Conservation (phyloP, 2,113 vertebrate genomes). For the Mirza zaza region DNA sequence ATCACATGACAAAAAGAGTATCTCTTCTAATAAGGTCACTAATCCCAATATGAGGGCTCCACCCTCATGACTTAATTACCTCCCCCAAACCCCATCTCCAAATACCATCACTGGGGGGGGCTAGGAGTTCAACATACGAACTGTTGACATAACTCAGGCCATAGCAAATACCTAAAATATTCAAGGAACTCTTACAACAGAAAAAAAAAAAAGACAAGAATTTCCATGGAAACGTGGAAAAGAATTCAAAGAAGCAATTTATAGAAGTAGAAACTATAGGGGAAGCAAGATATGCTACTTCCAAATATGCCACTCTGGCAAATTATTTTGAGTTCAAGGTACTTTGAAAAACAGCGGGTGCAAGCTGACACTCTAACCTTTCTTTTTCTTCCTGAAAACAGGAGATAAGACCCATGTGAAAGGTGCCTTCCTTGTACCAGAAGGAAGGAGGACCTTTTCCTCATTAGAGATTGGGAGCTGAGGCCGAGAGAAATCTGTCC, state of each 20-base stretch:
- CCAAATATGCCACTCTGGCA: background rate
- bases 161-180: background rate
- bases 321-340: background rate
- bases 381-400: background rate
- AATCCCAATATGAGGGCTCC: background rate
- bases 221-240: background rate
- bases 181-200: background rate
- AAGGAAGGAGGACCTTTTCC: background rate
- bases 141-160: background rate
- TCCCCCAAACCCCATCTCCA: background rate
- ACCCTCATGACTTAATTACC: background rate
- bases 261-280: background rate
- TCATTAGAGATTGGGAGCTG: background rate
- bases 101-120: background rate
- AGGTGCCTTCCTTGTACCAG: background rate
- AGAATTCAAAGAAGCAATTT: background rate
- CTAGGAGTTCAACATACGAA: background rate
- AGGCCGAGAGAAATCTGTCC: background rate
- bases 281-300: background rate
- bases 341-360: background rate
- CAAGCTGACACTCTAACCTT: background rate
- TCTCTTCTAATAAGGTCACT: background rate
- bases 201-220: background rate
- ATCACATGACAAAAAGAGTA: background rate
- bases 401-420: background rate